phyloP scores from a whole-genome alignment of 2,113 vertebrate genomes.

The Trichomycterus rosablanca region DNA sequence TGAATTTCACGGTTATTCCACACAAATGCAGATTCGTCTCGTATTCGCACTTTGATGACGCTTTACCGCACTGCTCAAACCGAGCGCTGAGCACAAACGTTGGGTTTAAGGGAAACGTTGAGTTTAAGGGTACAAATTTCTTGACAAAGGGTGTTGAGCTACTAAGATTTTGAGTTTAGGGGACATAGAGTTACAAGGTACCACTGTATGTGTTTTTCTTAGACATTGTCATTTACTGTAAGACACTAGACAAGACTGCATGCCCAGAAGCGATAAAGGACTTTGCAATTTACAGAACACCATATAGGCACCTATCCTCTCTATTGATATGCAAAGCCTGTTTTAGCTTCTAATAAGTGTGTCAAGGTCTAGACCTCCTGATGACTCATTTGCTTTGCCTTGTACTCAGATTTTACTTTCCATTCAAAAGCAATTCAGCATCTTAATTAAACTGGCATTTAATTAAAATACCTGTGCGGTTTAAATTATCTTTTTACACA shows the following conservation, averaged over 20 bases:
- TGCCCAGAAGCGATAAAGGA: not conserved
- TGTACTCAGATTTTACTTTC: constrained; percentile 41
- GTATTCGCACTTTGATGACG: too few species aligned
- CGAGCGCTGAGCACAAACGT: too few species aligned
- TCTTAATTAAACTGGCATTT: constrained; percentile 52
- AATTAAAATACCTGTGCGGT: constrained; percentile 46
- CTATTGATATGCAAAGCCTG: constrained; percentile 39
- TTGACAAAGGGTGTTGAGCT: too few species aligned
- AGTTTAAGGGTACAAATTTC: too few species aligned
- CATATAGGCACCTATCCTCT: not conserved
- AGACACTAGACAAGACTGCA: too few species aligned
- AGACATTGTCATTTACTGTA: too few species aligned
- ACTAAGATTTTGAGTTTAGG: too few species aligned
- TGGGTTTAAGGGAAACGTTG: too few species aligned
- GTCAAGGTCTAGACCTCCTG: constrained; percentile 40
- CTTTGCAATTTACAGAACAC: not conserved
- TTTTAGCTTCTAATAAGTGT: constrained; percentile 28
- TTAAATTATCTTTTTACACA: constrained; percentile 36
- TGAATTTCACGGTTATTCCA: too few species aligned
- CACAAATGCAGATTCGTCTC: too few species aligned
- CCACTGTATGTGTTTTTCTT: not conserved
- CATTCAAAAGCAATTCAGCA: constrained; percentile 38
- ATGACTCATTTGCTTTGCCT: constrained; percentile 43
- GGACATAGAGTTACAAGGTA: too few species aligned
- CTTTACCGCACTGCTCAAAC: too few species aligned